Evolutionary conservation across 2,797 vertebrate genomes (phyloP).

Genomic region (Neosilurus mollespiculum): DNA sequence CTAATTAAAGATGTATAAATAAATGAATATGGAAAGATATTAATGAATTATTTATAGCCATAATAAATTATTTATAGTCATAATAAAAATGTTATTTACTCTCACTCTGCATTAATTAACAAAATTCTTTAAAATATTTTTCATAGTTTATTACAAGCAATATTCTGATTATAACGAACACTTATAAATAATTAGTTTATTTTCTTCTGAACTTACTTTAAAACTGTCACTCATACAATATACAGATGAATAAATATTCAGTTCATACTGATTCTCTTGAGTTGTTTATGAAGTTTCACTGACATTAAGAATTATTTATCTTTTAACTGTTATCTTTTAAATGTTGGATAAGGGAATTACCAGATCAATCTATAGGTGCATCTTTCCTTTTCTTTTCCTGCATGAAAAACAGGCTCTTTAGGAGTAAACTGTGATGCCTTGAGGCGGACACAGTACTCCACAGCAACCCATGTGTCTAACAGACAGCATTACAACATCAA

Average conservation of each 20-base stretch:
- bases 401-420: background rate
- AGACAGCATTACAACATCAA: background rate
- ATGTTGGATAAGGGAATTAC: background rate
- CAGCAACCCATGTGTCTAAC: background rate
- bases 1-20: background rate
- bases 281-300: background rate
- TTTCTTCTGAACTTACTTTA: background rate
- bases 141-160: background rate
- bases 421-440: background rate
- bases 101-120: background rate
- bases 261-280: background rate
- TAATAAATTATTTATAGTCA: background rate
- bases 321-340: background rate
- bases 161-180: background rate
- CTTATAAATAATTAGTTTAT: background rate
- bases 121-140: background rate
- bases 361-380: background rate
- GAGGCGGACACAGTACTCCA: background rate
- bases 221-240: background rate
- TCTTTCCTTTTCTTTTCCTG: background rate
- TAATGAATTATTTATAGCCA: too few species aligned
- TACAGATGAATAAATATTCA: background rate
- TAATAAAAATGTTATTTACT: background rate
- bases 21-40: background rate
- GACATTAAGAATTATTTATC: background rate